Evolutionary conservation across 2,888 invertebrate genomes (phyloP).

Genomic region (Oxytorus armatus): DNA sequence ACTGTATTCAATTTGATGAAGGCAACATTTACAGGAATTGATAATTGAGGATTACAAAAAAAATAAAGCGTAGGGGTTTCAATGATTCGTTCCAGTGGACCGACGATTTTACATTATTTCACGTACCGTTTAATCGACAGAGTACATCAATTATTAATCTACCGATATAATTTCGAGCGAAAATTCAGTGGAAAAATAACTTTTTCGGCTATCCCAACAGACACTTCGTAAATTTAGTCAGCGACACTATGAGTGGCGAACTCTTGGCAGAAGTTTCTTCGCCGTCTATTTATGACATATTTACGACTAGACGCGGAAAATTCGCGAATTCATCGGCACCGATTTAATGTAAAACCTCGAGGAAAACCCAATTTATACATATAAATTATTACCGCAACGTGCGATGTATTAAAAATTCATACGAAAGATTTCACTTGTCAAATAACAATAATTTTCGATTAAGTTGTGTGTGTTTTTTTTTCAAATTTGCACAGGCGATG

Average conservation of each 20-base stretch:
- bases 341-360: slow-evolving; percentile 21
- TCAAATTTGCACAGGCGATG: slow-evolving; percentile 70
- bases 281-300: slow-evolving; percentile 30
- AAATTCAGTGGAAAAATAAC: slow-evolving; percentile 37
- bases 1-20: no score
- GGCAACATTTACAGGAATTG: no score
- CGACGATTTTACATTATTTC: no score
- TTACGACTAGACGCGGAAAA: slow-evolving; percentile 17
- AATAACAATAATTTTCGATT: no score
- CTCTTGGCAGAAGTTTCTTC: slow-evolving; percentile 47
- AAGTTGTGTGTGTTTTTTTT: not conserved
- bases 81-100: no score
- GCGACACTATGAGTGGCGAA: no score
- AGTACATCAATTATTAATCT: slow-evolving; percentile 20
- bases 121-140: slow-evolving; percentile 6
- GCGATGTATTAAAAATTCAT: no score
- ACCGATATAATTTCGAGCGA: slow-evolving; percentile 5
- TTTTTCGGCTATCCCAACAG: slow-evolving; percentile 21
- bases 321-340: slow-evolving; percentile 21
- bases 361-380: not conserved
- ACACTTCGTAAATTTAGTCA: slow-evolving; percentile 44
- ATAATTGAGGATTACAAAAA: no score
- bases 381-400: no score
- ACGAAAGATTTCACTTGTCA: no score
- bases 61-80: no score